Conservation (phyloP, 1,140 invertebrate genomes). For the Holotrichia oblita region DNA sequence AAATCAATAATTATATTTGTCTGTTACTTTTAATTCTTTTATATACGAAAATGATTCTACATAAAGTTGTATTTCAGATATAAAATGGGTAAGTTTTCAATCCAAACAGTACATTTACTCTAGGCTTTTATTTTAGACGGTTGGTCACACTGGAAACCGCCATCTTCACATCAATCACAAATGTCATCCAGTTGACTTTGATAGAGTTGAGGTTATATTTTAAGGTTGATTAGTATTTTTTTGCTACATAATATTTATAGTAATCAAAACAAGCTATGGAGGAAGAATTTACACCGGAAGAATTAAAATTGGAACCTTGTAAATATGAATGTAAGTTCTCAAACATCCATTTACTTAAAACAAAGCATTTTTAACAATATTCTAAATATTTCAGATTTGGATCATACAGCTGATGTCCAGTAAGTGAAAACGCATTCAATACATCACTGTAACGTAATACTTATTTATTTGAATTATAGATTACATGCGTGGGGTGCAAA, state of each 20-base stretch:
- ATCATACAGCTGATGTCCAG: conserved; percentile 98
- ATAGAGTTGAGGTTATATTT: not conserved
- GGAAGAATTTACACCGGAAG: conserved; percentile 56
- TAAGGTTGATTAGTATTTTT: not conserved
- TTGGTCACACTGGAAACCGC: no score
- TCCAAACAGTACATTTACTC: no score
- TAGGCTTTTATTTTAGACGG: no score
- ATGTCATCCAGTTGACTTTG: no score
- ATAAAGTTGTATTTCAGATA: no score
- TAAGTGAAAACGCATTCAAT: conserved; percentile 68
- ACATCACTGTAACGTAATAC: not conserved
- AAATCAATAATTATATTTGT: no score
- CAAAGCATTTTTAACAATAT: conserved; percentile 30
- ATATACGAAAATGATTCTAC: no score
- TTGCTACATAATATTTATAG: no score
- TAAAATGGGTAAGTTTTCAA: no score
- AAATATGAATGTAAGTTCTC: conserved; percentile 78
- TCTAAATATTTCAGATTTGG: conserved; percentile 82
- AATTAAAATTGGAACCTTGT: conserved; percentile 65
- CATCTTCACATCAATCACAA: no score
- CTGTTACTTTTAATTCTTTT: no score
- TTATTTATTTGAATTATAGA: conserved; percentile 61
- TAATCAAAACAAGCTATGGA: not conserved
- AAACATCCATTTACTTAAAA: not conserved
- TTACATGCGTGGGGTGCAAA: conserved; percentile 92